These are phyloP conservation scores for Peromyscus melanophrys DNA, from an alignment of 2,797 vertebrate species.

Conservation along the genomic window DNA sequence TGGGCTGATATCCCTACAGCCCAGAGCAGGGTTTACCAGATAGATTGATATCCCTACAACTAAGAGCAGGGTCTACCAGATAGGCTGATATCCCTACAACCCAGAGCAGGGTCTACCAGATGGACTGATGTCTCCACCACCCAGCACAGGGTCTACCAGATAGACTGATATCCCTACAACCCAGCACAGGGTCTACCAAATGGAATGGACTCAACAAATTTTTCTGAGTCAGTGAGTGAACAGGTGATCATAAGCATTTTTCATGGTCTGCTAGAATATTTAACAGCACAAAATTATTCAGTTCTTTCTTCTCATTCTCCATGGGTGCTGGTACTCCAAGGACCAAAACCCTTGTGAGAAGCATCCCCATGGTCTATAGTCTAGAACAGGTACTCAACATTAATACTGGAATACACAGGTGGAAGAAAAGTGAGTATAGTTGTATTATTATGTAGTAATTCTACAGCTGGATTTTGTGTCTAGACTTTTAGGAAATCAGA, in stretches of 20 bases:
- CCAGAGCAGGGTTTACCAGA: background rate
- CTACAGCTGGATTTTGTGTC: background rate
- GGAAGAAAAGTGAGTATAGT: background rate
- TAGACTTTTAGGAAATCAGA: constrained; percentile 15
- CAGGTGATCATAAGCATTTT: background rate
- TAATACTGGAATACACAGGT: background rate
- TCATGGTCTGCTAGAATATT: background rate
- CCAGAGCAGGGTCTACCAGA: background rate
- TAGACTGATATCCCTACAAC: background rate
- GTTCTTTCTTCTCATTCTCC: background rate
- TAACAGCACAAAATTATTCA: background rate
- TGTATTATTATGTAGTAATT: background rate
- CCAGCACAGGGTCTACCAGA: background rate
- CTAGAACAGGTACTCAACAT: background rate
- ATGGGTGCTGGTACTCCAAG: background rate
- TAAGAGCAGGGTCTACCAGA: background rate
- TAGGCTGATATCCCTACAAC: background rate
- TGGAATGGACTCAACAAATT: background rate
- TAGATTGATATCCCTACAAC: rapidly evolving
- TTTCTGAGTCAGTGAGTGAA: background rate
- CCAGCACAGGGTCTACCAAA: background rate
- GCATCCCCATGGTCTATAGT: background rate
- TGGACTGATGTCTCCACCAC: background rate
- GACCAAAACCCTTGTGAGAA: background rate
- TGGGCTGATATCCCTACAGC: background rate